A percentile compares a stretch with the other conserved stretches of the same genome.
Conservation (phyloP, 1,140 invertebrate genomes). For the Drosophila sproati region DNA sequence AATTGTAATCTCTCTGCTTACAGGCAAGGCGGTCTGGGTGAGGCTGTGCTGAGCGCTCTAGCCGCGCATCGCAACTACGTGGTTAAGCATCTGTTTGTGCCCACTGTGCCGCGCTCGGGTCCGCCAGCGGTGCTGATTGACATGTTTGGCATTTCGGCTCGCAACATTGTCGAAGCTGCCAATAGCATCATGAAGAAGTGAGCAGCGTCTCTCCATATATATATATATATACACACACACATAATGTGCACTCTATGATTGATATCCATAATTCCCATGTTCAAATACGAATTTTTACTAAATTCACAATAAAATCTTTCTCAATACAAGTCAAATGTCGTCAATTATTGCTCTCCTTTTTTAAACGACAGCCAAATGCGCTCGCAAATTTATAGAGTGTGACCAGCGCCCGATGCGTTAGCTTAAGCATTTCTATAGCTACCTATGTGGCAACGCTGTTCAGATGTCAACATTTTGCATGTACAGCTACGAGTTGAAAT, state of each 20-base stretch:
- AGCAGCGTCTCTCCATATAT: background rate
- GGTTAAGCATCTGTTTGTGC: slow-evolving; percentile 95
- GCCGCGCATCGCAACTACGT: slow-evolving; percentile 89
- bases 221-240: background rate
- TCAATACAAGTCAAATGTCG: background rate
- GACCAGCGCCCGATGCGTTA: background rate
- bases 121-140: slow-evolving; percentile 93
- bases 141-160: slow-evolving; percentile 94
- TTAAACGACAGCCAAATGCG: background rate
- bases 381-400: background rate
- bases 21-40: slow-evolving; percentile 95
- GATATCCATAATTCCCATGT: background rate
- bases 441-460: background rate
- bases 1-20: slow-evolving; percentile 13
- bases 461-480: slow-evolving; percentile 3
- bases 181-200: slow-evolving; percentile 87
- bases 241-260: background rate
- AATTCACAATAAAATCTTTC: background rate
- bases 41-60: slow-evolving; percentile 95
- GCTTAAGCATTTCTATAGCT: background rate
- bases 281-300: slow-evolving; percentile 1
- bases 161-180: slow-evolving; percentile 91
- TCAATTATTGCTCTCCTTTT: too few species aligned
- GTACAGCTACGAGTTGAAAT: slow-evolving; percentile 31
- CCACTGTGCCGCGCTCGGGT: slow-evolving; percentile 95